Conservation (phyloP, 2,888 invertebrate genomes). For the Ernsta delagoae region DNA sequence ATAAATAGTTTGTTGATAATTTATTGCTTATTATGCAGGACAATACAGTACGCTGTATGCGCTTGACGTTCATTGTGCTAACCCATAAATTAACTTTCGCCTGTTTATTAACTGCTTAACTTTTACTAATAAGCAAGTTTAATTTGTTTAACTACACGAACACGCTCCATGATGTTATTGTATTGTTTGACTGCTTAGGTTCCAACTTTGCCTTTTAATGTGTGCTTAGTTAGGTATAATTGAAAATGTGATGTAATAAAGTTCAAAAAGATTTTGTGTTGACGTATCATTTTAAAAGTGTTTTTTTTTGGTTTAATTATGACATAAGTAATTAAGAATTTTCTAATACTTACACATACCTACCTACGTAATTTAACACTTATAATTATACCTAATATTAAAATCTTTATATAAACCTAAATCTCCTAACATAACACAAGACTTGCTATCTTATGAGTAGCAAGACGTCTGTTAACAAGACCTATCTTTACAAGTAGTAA, state of each 20-base stretch:
- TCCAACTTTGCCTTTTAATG: conserved; percentile 25
- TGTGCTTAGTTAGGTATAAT: conserved; percentile 16
- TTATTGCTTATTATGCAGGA: conserved; percentile 31
- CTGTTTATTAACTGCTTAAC: conserved; percentile 29
- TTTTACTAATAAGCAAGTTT: conserved; percentile 35
- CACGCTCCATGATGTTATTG: conserved; percentile 8
- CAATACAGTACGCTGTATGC: conserved; percentile 22
- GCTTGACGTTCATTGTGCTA: conserved; percentile 41
- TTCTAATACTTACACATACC: no score
- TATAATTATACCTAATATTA: no score
- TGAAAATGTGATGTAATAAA: conserved; percentile 3
- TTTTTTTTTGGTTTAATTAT: no score
- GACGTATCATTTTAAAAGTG: no score
- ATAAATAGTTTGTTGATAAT: conserved; percentile 28
- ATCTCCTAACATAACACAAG: no score
- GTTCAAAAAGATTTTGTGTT: no score
- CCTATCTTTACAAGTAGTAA: no score
- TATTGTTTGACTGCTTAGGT: conserved; percentile 1
- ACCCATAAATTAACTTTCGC: conserved; percentile 41
- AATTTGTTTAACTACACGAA: conserved; percentile 24
- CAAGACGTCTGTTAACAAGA: no score
- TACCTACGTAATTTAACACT: no score
- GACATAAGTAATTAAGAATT: no score
- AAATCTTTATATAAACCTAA: no score
- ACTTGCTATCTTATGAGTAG: no score